Evolutionary conservation across 2,113 vertebrate species (phyloP).

Genomic region (Malurus elegans): DNA sequence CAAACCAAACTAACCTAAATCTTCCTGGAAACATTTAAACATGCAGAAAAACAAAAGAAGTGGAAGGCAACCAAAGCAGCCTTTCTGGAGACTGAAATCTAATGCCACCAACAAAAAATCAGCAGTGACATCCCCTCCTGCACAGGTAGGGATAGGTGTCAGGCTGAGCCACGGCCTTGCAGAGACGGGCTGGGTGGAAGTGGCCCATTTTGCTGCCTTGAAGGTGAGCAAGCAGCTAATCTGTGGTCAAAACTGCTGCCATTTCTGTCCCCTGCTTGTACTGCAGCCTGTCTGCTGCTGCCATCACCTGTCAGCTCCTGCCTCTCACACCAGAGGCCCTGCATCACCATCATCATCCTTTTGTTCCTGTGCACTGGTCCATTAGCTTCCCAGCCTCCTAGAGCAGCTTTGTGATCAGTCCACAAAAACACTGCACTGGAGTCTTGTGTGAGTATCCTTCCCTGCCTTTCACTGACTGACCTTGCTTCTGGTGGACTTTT

Average conservation of each 20-base stretch:
- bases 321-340: not conserved
- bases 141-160: no score
- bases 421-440: not conserved
- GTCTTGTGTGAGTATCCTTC: not conserved
- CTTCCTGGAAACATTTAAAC: not conserved
- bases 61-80: not conserved
- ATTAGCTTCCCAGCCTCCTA: not conserved
- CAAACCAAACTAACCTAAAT: not conserved
- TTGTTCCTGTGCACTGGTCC: not conserved
- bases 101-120: not conserved
- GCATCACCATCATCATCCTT: not conserved
- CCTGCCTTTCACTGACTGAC: not conserved
- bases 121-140: fast-evolving
- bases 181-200: not conserved
- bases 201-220: not conserved
- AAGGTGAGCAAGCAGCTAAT: not conserved
- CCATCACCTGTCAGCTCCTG: not conserved
- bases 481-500: fast-evolving
- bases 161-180: not conserved
- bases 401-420: not conserved
- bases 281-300: fast-evolving
- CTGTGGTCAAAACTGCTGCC: not conserved
- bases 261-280: not conserved
- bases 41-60: not conserved
- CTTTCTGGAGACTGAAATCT: not conserved